A percentile compares a stretch with the other conserved stretches of the same genome.
phyloP scores from a whole-genome alignment of 2,888 invertebrate genomes.

The Lithosia quadra region DNA sequence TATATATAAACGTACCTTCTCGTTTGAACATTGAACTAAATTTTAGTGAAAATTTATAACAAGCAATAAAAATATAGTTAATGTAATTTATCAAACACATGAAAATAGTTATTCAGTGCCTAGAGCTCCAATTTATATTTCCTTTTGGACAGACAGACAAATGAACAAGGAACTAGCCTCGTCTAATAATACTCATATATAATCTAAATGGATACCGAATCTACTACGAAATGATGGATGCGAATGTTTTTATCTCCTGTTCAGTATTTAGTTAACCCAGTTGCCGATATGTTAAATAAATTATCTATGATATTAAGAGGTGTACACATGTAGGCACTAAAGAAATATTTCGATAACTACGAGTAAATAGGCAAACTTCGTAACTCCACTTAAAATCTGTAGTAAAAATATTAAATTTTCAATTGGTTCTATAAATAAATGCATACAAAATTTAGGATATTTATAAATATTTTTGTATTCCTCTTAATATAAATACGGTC shows the following conservation, averaged over 20 bases:
- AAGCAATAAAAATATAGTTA: conserved; percentile 7
- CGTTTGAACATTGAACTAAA: background rate
- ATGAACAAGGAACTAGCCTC: conserved; percentile 53
- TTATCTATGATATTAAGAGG: conserved; percentile 51
- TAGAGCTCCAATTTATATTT: conserved; percentile 40
- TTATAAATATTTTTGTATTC: too few relatives aligned
- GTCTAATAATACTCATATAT: conserved; percentile 42
- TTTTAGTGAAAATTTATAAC: background rate
- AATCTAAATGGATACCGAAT: conserved; percentile 59
- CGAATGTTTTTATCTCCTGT: conserved; percentile 59
- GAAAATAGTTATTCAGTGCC: conserved; percentile 11
- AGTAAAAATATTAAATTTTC: too few relatives aligned
- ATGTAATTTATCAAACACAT: background rate
- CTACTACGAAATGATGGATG: conserved; percentile 57
- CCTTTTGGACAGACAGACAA: conserved; percentile 40
- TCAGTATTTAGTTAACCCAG: conserved; percentile 68
- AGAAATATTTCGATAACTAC: background rate
- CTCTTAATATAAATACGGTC: too few relatives aligned
- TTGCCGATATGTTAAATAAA: conserved; percentile 64
- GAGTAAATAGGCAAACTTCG: too few relatives aligned
- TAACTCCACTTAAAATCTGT: too few relatives aligned
- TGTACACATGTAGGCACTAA: conserved; percentile 6
- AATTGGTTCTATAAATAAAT: too few relatives aligned
- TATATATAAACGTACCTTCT: too few relatives aligned
- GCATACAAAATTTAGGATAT: too few relatives aligned